Evolutionary conservation across 1,140 invertebrate genomes (phyloP), one percentile per base, ranked within the genome.

Genomic region (Monomorium pharaonis): DNA sequence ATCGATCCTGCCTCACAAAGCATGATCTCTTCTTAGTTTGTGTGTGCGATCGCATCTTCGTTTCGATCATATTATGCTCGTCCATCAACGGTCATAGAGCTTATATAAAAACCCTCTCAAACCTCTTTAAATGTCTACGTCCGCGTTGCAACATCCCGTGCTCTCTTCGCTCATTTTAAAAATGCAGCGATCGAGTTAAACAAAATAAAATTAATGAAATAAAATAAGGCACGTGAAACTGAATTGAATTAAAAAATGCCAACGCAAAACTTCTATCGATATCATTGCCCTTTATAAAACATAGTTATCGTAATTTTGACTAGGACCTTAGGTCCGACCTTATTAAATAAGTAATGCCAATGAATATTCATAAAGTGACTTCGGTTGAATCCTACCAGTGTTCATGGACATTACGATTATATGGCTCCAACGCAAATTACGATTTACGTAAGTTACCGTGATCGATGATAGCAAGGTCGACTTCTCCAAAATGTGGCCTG

Each of bases 361-460:
- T 88, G 58, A 88, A 88, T 88, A 88, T 88, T 88, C 74, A 88
- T 85, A 16, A 49, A 84, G 58, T 47, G 21, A 42, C n/a, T 47
- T 33, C 6, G 30, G 54, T 30, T 76, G 49, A 70, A 58, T 78
- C 56, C 72, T 47, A 47, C 47, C 69, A n/a, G 10, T 87, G 63
- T 51, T 21, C 60, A 33, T 21, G 21, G 12, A 76, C 49, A 3
- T 42, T 54, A 67, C 47, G 54, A 88, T 87, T 81, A 67, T 84
- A 49, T 62, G 75, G 14, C 21, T 86, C 69, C 44, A 75, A 74
- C 49, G 75, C 69, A 88, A 88, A 86, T 89, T 88, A 69, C 69
- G 27, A 76, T 74, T 88, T 88, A 81, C 69, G 58, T 88, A 88
- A 87, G 87, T 58, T 27, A 14, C 5, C 21, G 6, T 18, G 86